A percentile compares a stretch with the other conserved stretches of the same genome.
phyloP scores from a whole-genome alignment of 2,888 invertebrate genomes.

The Chesias legatella region DNA sequence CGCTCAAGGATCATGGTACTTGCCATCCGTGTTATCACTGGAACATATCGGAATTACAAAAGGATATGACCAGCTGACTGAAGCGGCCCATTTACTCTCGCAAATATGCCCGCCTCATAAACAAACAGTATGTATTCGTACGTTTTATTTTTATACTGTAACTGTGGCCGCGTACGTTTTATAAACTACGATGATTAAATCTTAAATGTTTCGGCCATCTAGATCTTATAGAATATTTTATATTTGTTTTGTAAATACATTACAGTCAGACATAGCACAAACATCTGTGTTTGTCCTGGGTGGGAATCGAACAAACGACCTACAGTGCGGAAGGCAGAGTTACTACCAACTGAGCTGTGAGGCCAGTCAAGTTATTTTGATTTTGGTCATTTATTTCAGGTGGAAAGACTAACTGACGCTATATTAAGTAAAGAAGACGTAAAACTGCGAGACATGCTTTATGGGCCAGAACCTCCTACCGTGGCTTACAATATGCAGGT shows the following conservation, averaged over 20 bases:
- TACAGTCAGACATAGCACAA: no score
- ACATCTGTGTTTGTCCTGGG: no score
- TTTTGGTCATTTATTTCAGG: slow-evolving; percentile 40
- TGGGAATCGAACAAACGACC: no score
- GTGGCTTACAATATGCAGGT: slow-evolving; percentile 76
- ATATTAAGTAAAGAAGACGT: slow-evolving; percentile 65
- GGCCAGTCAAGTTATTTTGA: no score
- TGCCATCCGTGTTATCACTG: slow-evolving; percentile 90
- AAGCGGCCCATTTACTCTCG: slow-evolving; percentile 89
- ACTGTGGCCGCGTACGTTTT: no score
- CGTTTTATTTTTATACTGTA: slow-evolving; percentile 24
- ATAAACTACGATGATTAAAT: no score
- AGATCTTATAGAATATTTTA: no score
- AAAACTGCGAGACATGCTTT: slow-evolving; percentile 68
- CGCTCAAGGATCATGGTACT: slow-evolving; percentile 88
- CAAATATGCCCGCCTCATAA: slow-evolving; percentile 90
- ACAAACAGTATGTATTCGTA: slow-evolving; percentile 78
- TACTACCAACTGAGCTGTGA: no score
- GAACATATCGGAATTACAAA: slow-evolving; percentile 93
- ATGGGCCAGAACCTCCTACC: slow-evolving; percentile 70
- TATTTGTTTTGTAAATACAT: no score
- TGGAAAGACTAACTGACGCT: slow-evolving; percentile 70
- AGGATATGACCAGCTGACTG: slow-evolving; percentile 88
- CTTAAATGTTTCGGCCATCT: no score
- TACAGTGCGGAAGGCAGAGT: no score